These are phyloP conservation scores for Andrena bicolor DNA, from an alignment of 2,888 invertebrate species.

Conservation along the genomic window DNA sequence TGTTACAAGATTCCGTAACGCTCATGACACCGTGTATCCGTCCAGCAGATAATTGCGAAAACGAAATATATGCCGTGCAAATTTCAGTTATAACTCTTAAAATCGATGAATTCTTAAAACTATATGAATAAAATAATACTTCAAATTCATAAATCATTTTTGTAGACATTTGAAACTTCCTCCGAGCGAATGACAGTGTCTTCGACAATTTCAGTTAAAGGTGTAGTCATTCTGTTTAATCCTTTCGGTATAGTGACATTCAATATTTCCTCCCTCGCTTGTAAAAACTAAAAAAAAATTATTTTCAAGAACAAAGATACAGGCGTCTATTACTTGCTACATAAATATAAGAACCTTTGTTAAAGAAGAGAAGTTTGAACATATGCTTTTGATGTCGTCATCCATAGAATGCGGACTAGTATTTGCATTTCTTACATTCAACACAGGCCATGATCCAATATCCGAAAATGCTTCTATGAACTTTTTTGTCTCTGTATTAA, in stretches of 20 bases:
- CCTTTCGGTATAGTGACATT: constrained; percentile 56
- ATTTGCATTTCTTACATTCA: constrained; percentile 12
- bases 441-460: constrained; percentile 47
- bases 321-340: neutral
- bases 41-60: constrained; percentile 90
- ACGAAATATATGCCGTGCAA: constrained; percentile 84
- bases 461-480: constrained; percentile 72
- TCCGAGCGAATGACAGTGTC: constrained; percentile 70
- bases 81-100: constrained; percentile 9
- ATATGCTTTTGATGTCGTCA: constrained; percentile 62
- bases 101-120: neutral
- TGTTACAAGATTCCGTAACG: constrained; percentile 97
- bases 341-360: constrained; percentile 67
- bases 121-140: constrained; percentile 1
- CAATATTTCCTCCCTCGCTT: constrained; percentile 62
- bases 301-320: neutral
- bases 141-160: neutral
- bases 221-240: constrained; percentile 52
- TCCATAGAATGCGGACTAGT: constrained; percentile 59
- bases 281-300: constrained; percentile 65
- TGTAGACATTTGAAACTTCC: constrained; percentile 47
- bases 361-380: constrained; percentile 64
- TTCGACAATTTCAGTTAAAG: constrained; percentile 68
- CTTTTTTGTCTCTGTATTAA: constrained; percentile 50
- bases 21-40: constrained; percentile 98